A percentile compares a stretch with the other conserved stretches of the same genome.
Conservation (phyloP, 2,888 invertebrate species). For the Megastigmus dorsalis region DNA sequence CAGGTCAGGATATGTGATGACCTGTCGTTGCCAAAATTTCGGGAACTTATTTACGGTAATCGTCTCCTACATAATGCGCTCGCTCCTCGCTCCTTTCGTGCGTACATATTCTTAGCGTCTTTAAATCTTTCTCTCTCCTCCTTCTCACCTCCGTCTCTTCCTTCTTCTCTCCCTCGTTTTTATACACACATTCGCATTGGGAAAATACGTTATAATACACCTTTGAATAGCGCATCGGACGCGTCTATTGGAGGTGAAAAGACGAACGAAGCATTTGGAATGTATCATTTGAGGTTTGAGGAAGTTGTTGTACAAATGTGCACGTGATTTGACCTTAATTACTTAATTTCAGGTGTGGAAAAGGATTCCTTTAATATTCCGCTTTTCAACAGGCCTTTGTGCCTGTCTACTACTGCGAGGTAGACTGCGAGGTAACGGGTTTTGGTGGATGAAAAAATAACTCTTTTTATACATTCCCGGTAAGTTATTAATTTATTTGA, state of each 20-base stretch:
- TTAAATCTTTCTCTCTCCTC: not conserved
- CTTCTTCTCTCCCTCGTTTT: not conserved
- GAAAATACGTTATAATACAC: not conserved
- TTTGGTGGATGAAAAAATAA: not conserved
- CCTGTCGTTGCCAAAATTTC: slow-evolving; percentile 51
- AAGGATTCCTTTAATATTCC: not conserved
- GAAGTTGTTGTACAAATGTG: slow-evolving; percentile 5
- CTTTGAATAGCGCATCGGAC: not conserved
- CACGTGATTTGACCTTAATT: slow-evolving; percentile 40
- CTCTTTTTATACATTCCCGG: slow-evolving; percentile 11
- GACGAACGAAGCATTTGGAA: not conserved
- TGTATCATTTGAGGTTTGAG: slow-evolving; percentile 38
- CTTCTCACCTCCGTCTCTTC: too few species aligned
- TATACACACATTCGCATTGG: not conserved
- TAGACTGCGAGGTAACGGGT: slow-evolving; percentile 29
- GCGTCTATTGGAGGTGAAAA: not conserved
- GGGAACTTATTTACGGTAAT: slow-evolving; percentile 52
- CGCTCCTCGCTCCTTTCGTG: not conserved
- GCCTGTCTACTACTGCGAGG: too few species aligned
- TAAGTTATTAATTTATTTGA: slow-evolving; percentile 35
- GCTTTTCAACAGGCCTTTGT: not conserved
- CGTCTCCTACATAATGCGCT: slow-evolving; percentile 24
- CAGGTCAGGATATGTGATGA: slow-evolving; percentile 31
- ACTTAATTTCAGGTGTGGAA: slow-evolving; percentile 39
- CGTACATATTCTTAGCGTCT: too few species aligned